Conservation (phyloP, 2,888 invertebrate species). For the Neoscelio sp. region DNA sequence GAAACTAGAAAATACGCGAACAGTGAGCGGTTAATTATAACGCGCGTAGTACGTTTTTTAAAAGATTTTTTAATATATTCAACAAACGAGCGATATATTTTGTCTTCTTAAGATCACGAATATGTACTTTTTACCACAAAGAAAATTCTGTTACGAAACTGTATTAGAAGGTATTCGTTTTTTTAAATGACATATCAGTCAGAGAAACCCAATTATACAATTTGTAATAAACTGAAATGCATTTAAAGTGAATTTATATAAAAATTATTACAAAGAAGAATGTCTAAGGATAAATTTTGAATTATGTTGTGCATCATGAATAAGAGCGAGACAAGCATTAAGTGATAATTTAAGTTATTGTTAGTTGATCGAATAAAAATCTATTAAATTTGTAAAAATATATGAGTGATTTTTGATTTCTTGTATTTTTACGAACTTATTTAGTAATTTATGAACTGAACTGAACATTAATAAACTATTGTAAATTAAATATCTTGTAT, state of each 20-base stretch:
- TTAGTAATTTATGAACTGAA: constrained; percentile 2
- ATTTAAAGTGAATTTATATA: too few species aligned
- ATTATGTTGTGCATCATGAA: constrained; percentile 3
- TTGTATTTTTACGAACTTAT: constrained; percentile 17
- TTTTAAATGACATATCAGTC: constrained; percentile 20
- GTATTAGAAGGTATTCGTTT: constrained; percentile 12
- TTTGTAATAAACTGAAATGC: neutral
- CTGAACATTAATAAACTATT: constrained; percentile 14
- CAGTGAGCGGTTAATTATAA: too few species aligned
- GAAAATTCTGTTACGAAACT: constrained; percentile 14
- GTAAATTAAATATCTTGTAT: neutral
- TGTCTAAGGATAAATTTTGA: too few species aligned
- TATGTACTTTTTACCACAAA: constrained; percentile 16
- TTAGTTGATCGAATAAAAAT: constrained; percentile 31
- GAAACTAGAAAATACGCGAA: too few species aligned
- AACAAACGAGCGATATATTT: neutral
- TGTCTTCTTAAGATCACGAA: neutral
- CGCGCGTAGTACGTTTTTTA: neutral
- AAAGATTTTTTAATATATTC: too few species aligned
- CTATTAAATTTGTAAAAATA: constrained; percentile 13
- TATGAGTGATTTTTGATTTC: constrained; percentile 12
- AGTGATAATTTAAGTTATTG: constrained; percentile 25
- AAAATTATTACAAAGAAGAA: too few species aligned
- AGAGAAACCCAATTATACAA: neutral
- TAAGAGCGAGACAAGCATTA: constrained; percentile 20